phyloP scores from a whole-genome alignment of 30 jellyfish, hydroid and myxozoan genomes.

The Kudoa iwatai region DNA sequence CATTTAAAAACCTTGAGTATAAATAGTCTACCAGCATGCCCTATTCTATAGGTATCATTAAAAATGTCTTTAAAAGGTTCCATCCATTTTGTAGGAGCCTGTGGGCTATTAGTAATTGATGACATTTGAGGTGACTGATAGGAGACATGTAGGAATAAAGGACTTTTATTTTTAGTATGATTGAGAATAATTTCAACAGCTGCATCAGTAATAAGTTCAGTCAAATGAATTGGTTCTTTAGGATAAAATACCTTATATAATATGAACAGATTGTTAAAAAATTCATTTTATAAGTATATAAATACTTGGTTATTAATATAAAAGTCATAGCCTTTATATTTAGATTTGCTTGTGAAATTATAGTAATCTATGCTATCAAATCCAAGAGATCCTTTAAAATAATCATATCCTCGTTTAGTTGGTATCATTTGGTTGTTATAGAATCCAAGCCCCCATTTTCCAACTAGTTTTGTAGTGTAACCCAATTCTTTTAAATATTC shows the following conservation, averaged over 20 bases:
- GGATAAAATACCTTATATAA: background rate
- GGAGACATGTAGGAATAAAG: background rate
- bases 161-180: background rate
- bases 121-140: background rate
- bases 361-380: slow-evolving; percentile 29
- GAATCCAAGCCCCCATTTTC: slow-evolving; percentile 95
- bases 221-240: background rate
- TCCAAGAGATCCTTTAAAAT: slow-evolving; percentile 52
- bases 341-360: slow-evolving; percentile 43
- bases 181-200: background rate
- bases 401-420: slow-evolving; percentile 64
- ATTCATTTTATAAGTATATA: too few relatives aligned
- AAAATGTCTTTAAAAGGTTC: background rate
- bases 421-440: slow-evolving; percentile 30
- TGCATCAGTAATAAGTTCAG: background rate
- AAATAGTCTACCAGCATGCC: background rate
- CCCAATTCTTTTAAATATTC: slow-evolving; percentile 52
- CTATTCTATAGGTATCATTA: background rate
- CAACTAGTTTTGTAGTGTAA: slow-evolving; percentile 40
- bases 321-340: background rate
- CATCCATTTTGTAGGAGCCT: background rate
- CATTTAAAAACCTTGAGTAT: background rate
- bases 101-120: too few relatives aligned
- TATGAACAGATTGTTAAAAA: background rate
- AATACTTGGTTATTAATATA: background rate